Base-by-base conservation (phyloP, 2,888 invertebrate species). In the Metallyticus violacea region DNA sequence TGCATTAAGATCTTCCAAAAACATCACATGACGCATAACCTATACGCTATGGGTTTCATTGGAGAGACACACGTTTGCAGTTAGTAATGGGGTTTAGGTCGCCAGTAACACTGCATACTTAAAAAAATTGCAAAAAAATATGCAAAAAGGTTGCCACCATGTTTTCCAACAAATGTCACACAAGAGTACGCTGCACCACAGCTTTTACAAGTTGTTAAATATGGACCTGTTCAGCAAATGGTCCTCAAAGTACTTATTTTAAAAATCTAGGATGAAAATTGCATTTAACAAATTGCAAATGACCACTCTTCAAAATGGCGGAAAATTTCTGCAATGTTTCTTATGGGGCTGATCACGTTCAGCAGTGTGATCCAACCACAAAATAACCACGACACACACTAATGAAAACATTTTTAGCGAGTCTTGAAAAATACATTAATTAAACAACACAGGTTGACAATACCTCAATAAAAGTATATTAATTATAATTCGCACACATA, bases 271-370 rank as follows among this genome's bases (percentile, higher is more conserved):
- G 22, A 62, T 62, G 40, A 62, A 62, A 62, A 79, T 6, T 79
- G 79, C 79, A 79, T 87, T 86, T 86, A 84, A 25, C 85, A 76
- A 81, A 77, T 26, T n/a, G 86, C 26, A 78, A 77, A 84, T 30
- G 81, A 88, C 77, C 86, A 85, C 84, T 88, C 88, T 86, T 88
- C 89, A 89, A 89, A 88, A 89, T 89, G 89, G 89, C 88, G 88
- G 89, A 88, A 87, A 88, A 83, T 88, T 87, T 88, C 85, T 86
- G 83, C 85, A 86, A 88, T 85, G 86, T 86, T 87, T 87, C 87
- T 86, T 86, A 80, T 83, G 80, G 85, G 85, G 81, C 86, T 85
- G 85, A 87, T 81, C 87, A 88, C 86, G 82, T 87, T 88, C 83
- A 88, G 87, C 88, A 87, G 88, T 86, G 77, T 85, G 88, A 88